Evolutionary conservation across 2,888 invertebrate genomes (phyloP).

Genomic region (Meiosimyza decipiens): DNA sequence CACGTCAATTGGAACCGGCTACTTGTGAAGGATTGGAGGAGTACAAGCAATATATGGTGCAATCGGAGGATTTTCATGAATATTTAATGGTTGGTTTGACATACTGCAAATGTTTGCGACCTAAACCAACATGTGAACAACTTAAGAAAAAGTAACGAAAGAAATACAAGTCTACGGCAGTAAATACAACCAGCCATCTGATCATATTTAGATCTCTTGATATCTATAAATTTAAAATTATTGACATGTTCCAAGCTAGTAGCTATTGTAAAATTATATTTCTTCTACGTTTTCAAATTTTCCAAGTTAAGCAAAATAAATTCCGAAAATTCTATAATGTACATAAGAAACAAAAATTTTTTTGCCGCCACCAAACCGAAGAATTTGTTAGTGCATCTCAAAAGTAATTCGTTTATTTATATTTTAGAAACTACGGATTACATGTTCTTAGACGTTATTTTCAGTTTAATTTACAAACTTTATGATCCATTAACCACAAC

Average conservation of each 20-base stretch:
- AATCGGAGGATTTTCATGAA: slow-evolving; percentile 55
- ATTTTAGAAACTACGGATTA: no score
- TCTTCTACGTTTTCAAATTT: background rate
- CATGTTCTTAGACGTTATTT: no score
- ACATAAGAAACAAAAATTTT: no score
- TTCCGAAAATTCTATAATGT: no score
- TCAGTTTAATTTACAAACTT: no score
- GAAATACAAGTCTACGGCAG: background rate
- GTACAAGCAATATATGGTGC: slow-evolving; percentile 51
- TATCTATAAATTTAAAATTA: background rate
- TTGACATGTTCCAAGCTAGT: background rate
- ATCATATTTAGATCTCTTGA: background rate
- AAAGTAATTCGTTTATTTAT: no score
- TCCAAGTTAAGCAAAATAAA: background rate
- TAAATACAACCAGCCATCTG: background rate
- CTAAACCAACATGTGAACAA: slow-evolving; percentile 3
- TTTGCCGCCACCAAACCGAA: no score
- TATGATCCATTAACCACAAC: no score
- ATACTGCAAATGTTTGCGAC: slow-evolving; percentile 55
- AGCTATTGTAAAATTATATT: background rate
- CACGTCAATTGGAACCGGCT: slow-evolving; percentile 57
- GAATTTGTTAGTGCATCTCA: no score
- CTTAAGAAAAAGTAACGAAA: no score
- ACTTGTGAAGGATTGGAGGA: slow-evolving; percentile 53
- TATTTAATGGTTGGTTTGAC: slow-evolving; percentile 50